Base-by-base conservation (phyloP, 2,888 invertebrate species). In the Amphipyra berbera region DNA sequence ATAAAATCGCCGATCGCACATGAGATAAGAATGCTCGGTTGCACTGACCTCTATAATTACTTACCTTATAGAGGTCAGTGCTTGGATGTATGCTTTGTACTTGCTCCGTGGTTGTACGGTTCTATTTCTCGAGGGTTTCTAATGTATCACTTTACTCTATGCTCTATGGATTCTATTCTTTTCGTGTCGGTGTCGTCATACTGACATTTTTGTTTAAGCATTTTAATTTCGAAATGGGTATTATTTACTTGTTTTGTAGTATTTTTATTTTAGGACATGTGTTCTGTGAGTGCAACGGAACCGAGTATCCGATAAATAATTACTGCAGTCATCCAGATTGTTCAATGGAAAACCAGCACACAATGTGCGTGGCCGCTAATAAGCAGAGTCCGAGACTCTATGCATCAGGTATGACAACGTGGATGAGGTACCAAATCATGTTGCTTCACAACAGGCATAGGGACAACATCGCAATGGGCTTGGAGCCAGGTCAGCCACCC, bases 401-500 rank as follows among this genome's bases (percentile, higher is more conserved):
- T 57, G 92, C 91, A 6, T 91, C 93, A 2, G 94, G 94, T 0
- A 91, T 95, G 89, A 94, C 94, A 0, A 85, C 87, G 1, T 94
- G 94, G 94, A 93, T 94, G 93, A 85, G 93, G 57, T 92, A 91
- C 69, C 93, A 94, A 75, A 85, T 94, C 35, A 70, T 95, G 12
- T 73, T 92, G 46, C 75, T 95, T 27, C 95, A 95, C 67, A 95
- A 95, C 76, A 86, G 93, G 41, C 90, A 95, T 53, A 86, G 95
- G 54, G 94, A 95, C 68, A 91, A 91, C 63, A 89, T 95, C 44
- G 95, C 95, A 0, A 88, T 92, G 90, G 95, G 95, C 0, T 78
- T 93, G 33, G 92, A 95, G 66, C 88, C 93, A 0, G 94, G 93
- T 0, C 95, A 95, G 73, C 95, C 95, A 1, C 88, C 93, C 1